Evolutionary conservation across 2,888 invertebrate species (phyloP), one percentile per base, ranked within the genome.

Genomic region (Andrena hattorfiana): DNA sequence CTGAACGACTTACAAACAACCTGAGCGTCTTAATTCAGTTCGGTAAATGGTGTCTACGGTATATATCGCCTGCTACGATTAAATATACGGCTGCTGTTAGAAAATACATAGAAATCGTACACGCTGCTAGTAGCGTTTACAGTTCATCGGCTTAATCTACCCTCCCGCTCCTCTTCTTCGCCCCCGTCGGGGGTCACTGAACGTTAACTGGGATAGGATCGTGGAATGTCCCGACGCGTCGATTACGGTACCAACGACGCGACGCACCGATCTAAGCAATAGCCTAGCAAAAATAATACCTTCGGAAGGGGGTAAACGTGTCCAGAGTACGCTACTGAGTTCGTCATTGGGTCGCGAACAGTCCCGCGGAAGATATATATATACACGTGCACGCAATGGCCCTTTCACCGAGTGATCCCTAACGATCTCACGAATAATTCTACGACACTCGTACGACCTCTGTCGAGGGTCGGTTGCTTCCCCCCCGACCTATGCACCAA

Each of bases 1-100:
- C 16, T 35, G 20, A 35, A 42, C 63, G 68, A 60, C 49, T 59
- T 63, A 81, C 49, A 73, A 81, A 56, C 23, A 54, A 67, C 35
- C 62, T 13, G 28, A 63, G 16, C 16, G 7, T 73, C 26, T 26
- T 7, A 23, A 13, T 59, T 7, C n/a, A 66, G 62, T 28, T 48
- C 26, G 64, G 5, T 32, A 26, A 62, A 64, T 3, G 10, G 20
- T 16, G 42, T 51, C 64, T 68, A 67, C 66, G 60, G 10, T 56
- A n/a, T 42, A 42, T 62, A 54, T 48, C 42, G 28, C 49, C 28
- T 4, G 56, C 28, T 28, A 35, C 32, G 13, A n/a, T 54, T 48
- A 49, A 10, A 1, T 30, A 35, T 69, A 59, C 54, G 26, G 23
- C 4, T 48, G 13, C 35, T 54, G 30, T 56, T 70, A 49, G 20